These are phyloP conservation scores for Pogonus chalceus DNA, from an alignment of 1,140 invertebrate genomes.

Conservation along the genomic window DNA sequence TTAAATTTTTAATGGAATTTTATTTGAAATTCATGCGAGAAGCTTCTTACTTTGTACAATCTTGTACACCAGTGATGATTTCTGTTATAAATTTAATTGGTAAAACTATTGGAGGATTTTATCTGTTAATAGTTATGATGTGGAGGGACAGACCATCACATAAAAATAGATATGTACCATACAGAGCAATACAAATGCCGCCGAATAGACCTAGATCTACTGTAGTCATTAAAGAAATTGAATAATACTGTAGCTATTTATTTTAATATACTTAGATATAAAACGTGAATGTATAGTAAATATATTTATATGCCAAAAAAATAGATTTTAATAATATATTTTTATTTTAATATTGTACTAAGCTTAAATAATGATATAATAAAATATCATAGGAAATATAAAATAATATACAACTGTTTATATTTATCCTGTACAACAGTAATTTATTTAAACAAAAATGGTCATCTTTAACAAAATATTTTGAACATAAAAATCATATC, in stretches of 20 bases:
- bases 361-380: constrained; percentile 7
- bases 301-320: constrained; percentile 9
- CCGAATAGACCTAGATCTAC: constrained; percentile 8
- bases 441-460: too few species aligned
- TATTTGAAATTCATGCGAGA: constrained; percentile 23
- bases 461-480: too few species aligned
- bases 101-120: constrained; percentile 32
- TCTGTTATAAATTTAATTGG: constrained; percentile 30
- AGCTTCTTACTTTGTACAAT: constrained; percentile 26
- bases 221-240: constrained; percentile 9
- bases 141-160: constrained; percentile 16
- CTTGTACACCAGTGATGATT: constrained; percentile 32
- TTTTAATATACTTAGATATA: constrained; percentile 12
- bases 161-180: constrained; percentile 8
- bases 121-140: constrained; percentile 30
- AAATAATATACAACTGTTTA: too few species aligned
- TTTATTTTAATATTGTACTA: not conserved
- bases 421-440: too few species aligned
- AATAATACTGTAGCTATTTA: not conserved
- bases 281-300: constrained; percentile 11
- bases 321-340: constrained; percentile 6
- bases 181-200: not conserved
- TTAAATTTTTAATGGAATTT: constrained; percentile 24
- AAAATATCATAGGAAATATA: too few species aligned
- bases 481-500: too few species aligned